Evolutionary conservation across 1,140 invertebrate species (phyloP), one percentile per base, ranked within the genome.

Genomic region (Zophobas atratus): DNA sequence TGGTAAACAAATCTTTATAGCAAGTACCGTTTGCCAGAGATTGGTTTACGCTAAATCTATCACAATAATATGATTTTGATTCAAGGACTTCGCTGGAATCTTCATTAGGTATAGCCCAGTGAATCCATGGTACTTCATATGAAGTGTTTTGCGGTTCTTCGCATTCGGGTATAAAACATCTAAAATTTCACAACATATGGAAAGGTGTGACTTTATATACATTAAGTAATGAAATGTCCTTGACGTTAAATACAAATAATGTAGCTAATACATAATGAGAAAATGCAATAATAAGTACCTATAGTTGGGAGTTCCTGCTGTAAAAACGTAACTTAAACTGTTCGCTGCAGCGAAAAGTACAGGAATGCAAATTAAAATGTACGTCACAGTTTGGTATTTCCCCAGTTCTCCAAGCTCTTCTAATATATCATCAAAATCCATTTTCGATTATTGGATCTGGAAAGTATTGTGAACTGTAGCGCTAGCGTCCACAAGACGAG

Each of bases 271-370:
- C 20, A 20, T 20, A 20, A 20, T 20, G 20, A 20, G 20, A 20
- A 20, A 20, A 20, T 20, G 20, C 20, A 20, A 20, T 20, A 41
- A 46, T 74, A 60, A 56, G 81, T 83, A 89, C 89, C 89, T 86
- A 79, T 90, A 89, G 57, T 87, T 80, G 20, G 90, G 89, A 32
- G 86, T 84, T 73, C 90, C 90, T 33, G 90, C 90, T 2, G 90
- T 90, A 81, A 91, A 91, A 3, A 91, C 90, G 81, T 91, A 91
- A 8, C 88, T 89, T 6, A 91, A 85, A 85, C 89, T 91, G 79
- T 90, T 90, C 4, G 89, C 90, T 5, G 90, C 90, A 20, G 84
- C 87, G 81, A 91, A 90, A 46, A 91, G 82, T 33, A 91, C 89
- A 4, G 90, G 89, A 36, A 91, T 79, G 82, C 90, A 90, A 6